Base-by-base conservation (phyloP, 2,113 vertebrate species). In the Muntiacus muntjak region DNA sequence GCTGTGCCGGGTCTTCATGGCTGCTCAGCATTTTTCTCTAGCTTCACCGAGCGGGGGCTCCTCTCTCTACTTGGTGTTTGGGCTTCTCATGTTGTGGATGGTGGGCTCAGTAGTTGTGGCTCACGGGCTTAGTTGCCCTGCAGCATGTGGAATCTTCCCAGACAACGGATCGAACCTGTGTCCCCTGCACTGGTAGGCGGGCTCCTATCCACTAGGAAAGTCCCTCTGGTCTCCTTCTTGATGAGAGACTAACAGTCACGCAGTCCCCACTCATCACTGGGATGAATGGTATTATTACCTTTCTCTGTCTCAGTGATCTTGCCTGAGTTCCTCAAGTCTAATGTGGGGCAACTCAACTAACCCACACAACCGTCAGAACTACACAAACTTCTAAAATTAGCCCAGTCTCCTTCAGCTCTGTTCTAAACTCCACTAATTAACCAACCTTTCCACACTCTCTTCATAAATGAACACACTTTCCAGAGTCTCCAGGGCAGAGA, bases 401-500 rank as follows among this genome's bases (percentile, higher is more conserved):
- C 57, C 28, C 12, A 19, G 6, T 40, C 36, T 94, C 30, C 45
- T 78, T 96, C 76, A 87, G 52, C 26, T 87, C 45, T 36, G 26
- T 82, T 90, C 13, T 81, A 45, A 64, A 71, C n/a, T 79, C 96
- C 43, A 67, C 86, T 76, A 85, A 91, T 93, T 89, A 96, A 86
- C 17, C 11, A 91, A 40, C 30, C 50, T 45, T 52, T 79, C 23
- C 19, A 36, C 5, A 50, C 33, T 85, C 40, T 92, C 55, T 82
- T 82, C 14, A 6, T 43, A 97, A 97, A 30, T 17, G 71, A 93
- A 85, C 64, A 84, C 2, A 91, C 52, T 95, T 86, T n/a, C 25
- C 67, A 93, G 47, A 94, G 36, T 95, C 55, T 97, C 87, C 16
- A 89, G 92, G 50, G 92, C 55, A 97, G 54, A 86, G 67, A 33